Percentiles rank a stretch among this genome's conserved stretches.
These are phyloP conservation scores for Pituophis catenifer DNA, from an alignment of 2,113 vertebrate genomes.

Conservation along the genomic window DNA sequence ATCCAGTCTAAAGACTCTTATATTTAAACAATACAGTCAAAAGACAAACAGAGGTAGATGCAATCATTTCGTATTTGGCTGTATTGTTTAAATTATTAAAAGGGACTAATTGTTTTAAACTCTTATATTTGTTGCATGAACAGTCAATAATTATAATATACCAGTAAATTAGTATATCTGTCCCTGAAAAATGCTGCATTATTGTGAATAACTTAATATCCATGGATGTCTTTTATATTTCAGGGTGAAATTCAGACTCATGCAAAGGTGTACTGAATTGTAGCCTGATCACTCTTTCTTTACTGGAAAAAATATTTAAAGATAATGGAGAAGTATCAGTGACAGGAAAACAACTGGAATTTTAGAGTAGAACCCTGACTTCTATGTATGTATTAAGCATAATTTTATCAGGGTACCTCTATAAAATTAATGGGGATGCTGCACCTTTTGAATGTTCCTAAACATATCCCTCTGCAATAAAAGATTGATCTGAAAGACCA, in stretches of 20 bases:
- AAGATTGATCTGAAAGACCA: background rate
- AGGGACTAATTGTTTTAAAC: too few species aligned
- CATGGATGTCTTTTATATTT: background rate
- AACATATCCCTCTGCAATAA: background rate
- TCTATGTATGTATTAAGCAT: background rate
- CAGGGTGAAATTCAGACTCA: background rate
- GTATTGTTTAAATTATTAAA: too few species aligned
- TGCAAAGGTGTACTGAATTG: background rate
- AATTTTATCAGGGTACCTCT: background rate
- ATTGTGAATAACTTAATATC: background rate
- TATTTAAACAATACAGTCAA: too few species aligned
- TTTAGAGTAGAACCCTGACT: background rate
- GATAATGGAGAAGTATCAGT: background rate
- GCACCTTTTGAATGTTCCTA: background rate
- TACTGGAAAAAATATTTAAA: background rate
- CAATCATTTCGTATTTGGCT: too few species aligned
- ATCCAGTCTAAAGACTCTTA: background rate
- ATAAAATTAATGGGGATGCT: background rate
- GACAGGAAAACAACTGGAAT: background rate
- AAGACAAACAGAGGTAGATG: too few species aligned
- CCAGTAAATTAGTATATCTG: background rate
- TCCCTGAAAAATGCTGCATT: background rate
- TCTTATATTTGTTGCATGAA: background rate
- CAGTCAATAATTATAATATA: background rate
- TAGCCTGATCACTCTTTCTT: too few species aligned